Evolutionary conservation across 2,113 vertebrate genomes (phyloP).

Genomic region (Caloenas nicobarica): DNA sequence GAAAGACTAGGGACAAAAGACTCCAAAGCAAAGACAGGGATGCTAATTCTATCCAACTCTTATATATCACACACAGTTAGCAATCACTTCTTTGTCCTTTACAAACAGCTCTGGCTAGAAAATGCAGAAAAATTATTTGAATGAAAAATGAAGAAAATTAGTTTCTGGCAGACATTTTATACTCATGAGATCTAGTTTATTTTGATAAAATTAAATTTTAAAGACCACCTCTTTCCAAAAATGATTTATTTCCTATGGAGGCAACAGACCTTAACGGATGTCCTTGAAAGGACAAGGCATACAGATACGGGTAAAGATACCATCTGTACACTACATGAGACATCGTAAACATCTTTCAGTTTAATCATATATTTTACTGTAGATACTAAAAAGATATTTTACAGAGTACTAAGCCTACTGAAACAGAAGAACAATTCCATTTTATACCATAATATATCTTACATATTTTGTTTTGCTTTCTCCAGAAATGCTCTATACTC

Average conservation of each 20-base stretch:
- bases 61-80: neutral
- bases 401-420: neutral
- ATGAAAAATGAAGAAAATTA: conserved; percentile 40
- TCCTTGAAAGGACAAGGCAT: conserved; percentile 43
- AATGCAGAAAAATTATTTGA: neutral
- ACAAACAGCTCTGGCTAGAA: conserved; percentile 24
- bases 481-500: neutral
- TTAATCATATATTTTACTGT: neutral
- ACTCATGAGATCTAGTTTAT: conserved; percentile 34
- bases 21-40: neutral
- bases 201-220: conserved; percentile 69
- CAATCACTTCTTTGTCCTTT: conserved; percentile 50
- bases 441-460: neutral
- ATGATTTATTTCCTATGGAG: conserved; percentile 22
- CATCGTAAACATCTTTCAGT: neutral
- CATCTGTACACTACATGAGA: conserved; percentile 37
- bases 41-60: neutral
- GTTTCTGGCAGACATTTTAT: conserved; percentile 36
- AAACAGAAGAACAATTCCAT: neutral
- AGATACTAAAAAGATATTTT: neutral
- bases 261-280: conserved; percentile 5
- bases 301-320: conserved; percentile 21
- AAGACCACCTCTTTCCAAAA: conserved; percentile 49
- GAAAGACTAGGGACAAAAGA: neutral
- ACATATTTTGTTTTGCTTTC: neutral